Evolutionary conservation across 2,113 vertebrate species (phyloP), one percentile per base, ranked within the genome.

Genomic region (Balaenoptera acutorostrata): DNA sequence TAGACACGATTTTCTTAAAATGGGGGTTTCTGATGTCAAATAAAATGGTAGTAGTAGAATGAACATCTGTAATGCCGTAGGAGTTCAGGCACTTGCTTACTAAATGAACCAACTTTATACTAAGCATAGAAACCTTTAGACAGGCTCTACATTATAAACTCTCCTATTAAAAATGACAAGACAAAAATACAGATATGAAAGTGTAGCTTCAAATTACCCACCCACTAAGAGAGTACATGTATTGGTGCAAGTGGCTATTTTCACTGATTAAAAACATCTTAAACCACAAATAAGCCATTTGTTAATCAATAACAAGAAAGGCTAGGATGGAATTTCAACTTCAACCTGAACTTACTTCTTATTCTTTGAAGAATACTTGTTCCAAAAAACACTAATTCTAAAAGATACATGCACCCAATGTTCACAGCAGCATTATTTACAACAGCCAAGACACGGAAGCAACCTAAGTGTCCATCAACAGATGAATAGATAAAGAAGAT

Each of bases 41-140:
- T 23, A 84, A 93, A 86, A 88, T 1, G 6, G 33, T 8, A 31
- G 27, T 13, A 14, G 20, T 10, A n/a, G 64, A 78, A 55, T 9
- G 8, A 72, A 29, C 13, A 13, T 7, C 8, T 9, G 2, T 36
- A 36, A 21, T 3, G 13, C 29, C 13, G 1, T 0, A 15, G 23
- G 25, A 18, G 17, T 36, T 41, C 61, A 49, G 3, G 10, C n/a
- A 36, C 12, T 15, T n/a, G 31, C 74, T 95, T 41, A 21, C 68
- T 68, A 46, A 88, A 61, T 15, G 33, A 77, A 93, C 29, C 78
- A 31, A 49, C 27, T 55, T 84, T n/a, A 2, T 18, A 36, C 6
- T 68, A n/a, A 52, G 31, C 71, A 82, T 0, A 57, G 72, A 93
- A 96, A 39, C 5, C 44, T 93, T 69, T 7, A 83, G 29, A 77